phyloP scores from a whole-genome alignment of 1,140 invertebrate genomes.

The Tachypleus tridentatus region DNA sequence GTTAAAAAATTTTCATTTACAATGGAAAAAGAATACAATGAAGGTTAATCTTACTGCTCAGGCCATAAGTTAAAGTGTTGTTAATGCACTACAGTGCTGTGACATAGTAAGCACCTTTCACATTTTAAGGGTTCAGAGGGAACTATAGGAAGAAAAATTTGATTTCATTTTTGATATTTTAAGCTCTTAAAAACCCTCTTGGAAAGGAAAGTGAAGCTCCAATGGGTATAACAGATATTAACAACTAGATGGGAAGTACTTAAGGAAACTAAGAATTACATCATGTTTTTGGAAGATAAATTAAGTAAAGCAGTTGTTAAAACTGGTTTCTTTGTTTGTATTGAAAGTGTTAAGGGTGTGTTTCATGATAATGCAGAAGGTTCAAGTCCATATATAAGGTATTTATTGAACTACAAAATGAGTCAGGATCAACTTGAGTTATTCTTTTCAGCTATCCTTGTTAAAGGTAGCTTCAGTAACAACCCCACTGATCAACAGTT shows the following conservation, averaged over 20 bases:
- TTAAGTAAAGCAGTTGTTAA: constrained; percentile 2
- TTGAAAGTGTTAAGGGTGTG: constrained; percentile 6
- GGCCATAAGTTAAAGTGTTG: neutral
- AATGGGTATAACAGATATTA: constrained; percentile 22
- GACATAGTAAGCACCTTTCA: neutral
- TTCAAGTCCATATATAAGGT: constrained; percentile 4
- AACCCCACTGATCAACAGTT: constrained; percentile 32
- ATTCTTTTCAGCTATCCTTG: constrained; percentile 32
- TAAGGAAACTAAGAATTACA: neutral
- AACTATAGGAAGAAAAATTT: neutral
- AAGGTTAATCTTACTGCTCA: constrained; percentile 6
- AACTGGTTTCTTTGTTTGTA: constrained; percentile 17
- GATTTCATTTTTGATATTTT: constrained; percentile 6
- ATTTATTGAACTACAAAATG: constrained; percentile 29
- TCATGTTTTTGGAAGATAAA: neutral
- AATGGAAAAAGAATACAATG: constrained; percentile 5
- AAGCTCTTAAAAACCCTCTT: neutral
- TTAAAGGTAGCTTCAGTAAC: constrained; percentile 30
- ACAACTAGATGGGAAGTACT: constrained; percentile 7
- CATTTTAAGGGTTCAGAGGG: constrained; percentile 1
- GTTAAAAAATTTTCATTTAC: constrained; percentile 2
- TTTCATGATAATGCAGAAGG: neutral
- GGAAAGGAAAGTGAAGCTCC: neutral
- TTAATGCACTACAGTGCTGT: neutral
- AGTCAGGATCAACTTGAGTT: constrained; percentile 34